Base-by-base conservation (phyloP, 1,140 invertebrate species). In the Dendroctonus ponderosae region DNA sequence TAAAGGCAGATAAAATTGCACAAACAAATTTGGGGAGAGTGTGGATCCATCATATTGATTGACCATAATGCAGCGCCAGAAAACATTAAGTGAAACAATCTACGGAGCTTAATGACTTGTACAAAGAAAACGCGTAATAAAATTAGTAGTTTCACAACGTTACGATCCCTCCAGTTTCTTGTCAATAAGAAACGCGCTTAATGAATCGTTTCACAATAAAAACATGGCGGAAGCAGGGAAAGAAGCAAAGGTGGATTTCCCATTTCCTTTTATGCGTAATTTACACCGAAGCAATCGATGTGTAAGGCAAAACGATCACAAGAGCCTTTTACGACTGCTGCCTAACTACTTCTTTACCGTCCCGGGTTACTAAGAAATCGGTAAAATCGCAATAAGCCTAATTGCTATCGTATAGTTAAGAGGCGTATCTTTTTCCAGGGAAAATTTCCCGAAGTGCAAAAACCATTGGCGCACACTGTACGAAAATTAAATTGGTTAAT, bases 191-290 rank as follows among this genome's bases (percentile, higher is more conserved):
- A 62, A 62, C 49, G 15, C 38, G 61, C 51, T 62, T 62, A 62
- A 62, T 62, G 61, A 62, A 62, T 62, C 61, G 61, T 62, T 62
- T 62, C 61, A 42, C 49, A 62, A 62, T 62, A 62, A 62, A 62
- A 62, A 62, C 61, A 46, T 12, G 48, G 15, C 26, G 26, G 26
- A 14, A 43, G 9, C 56, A n/a, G 14, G 14, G 15, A 53, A 40
- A 53, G 46, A 40, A 53, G 42, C 12, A 44, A 62, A 62, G 61
- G 61, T 62, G 51, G 39, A 53, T 53, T 62, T 62, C 61, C 61
- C 51, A 62, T 62, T 62, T 62, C 38, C 61, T 62, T 62, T 62
- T 62, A 62, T 62, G 61, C 61, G 61, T 62, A 62, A 62, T 62
- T 62, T 62, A 62, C 61, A 41, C 48, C 61, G 61, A 52, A 62